Base-by-base conservation (phyloP, 2,888 invertebrate species). In the Pandemis cinnamomeana region DNA sequence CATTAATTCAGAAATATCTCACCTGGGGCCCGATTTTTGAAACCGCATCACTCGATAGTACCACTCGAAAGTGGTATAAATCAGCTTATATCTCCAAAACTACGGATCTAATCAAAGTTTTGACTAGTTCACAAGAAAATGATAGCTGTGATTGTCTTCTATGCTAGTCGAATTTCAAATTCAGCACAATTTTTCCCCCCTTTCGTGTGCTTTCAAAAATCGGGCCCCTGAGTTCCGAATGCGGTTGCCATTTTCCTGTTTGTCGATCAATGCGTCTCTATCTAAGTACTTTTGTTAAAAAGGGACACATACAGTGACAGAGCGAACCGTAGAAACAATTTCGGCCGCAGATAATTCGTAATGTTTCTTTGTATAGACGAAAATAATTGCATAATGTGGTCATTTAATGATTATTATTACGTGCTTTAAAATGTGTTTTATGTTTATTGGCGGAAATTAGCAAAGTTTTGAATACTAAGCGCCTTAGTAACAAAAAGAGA, bases 1-100 rank as follows among this genome's bases (percentile, higher is more conserved):
- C 79, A 72, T 76, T 77, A 77, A 75, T 72, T 77, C 75, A 71
- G 77, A 77, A 73, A 71, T 73, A 71, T 77, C 75, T 76, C 64
- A 61, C 51, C 69, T 20, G 20, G 20, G 20, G 20, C 20, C 20
- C 20, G 20, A 20, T 20, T 20, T 20, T 20, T 20, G 0, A 20
- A 20, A 20, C 20, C 20, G 20, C 20, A 20, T 20, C 20, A 20
- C 20, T 20, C 20, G 20, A 20, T 20, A 20, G 20, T 20, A 20
- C 20, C 20, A 20, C 20, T 20, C 20, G 20, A 20, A 20, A 20
- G 0, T 20, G 20, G 20, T 20, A 20, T 20, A 20, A 20, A 20
- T 20, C 20, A 20, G 20, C 20, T 20, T 20, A 20, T 20, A 20
- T 20, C 20, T 20, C 20, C 20, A 20, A 20, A 20, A 20, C 1